Conservation (phyloP, 64 coral and sea anemone genomes). For the Platygyra sinensis region DNA sequence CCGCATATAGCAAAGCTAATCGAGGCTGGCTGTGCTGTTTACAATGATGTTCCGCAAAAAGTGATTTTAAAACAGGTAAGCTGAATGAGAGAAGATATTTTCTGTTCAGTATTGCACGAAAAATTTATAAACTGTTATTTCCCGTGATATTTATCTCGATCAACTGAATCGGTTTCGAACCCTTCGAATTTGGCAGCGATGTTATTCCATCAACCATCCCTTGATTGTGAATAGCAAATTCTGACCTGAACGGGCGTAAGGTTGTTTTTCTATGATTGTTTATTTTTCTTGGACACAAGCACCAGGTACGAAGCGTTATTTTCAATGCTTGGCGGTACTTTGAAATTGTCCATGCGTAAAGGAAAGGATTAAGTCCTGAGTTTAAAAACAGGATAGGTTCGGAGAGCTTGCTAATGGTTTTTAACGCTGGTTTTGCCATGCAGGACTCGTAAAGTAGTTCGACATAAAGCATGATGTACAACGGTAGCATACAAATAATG, state of each 20-base stretch:
- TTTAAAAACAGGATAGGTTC: conserved; percentile 10
- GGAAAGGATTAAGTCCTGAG: conserved; percentile 12
- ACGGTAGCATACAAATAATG: not conserved
- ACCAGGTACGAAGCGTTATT: not conserved
- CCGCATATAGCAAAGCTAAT: too few species aligned
- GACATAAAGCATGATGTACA: conserved; percentile 23
- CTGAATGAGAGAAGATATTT: too few species aligned
- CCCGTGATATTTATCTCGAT: not conserved
- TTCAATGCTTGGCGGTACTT: conserved; percentile 15
- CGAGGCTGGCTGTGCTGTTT: too few species aligned
- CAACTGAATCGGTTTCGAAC: not conserved
- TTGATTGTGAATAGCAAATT: not conserved
- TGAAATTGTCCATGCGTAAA: conserved; percentile 25
- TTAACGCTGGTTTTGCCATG: not conserved
- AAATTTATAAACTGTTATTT: not conserved
- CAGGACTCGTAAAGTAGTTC: conserved; percentile 5
- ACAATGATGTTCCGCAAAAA: too few species aligned
- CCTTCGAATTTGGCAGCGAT: not conserved
- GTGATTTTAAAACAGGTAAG: too few species aligned
- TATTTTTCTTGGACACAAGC: not conserved
- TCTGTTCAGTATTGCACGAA: too few species aligned
- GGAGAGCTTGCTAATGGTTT: not conserved
- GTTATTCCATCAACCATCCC: not conserved
- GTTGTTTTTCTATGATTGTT: not conserved
- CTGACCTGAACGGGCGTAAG: not conserved